Base-by-base conservation (phyloP, 2,888 invertebrate genomes). In the Pyrochroa serraticornis region DNA sequence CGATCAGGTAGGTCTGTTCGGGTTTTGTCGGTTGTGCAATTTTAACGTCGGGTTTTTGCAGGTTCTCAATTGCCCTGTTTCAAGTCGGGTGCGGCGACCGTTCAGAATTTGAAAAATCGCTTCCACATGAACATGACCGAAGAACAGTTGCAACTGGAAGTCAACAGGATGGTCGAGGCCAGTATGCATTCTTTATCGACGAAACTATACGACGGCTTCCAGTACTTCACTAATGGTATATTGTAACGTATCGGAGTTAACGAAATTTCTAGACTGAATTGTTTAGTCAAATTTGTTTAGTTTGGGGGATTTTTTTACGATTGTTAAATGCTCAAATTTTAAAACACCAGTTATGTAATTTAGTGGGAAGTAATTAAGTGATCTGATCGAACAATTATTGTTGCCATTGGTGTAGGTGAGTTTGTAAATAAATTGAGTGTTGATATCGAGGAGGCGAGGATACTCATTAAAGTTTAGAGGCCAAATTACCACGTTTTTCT, bases 151-250 rank as follows among this genome's bases (percentile, higher is more conserved):
- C 92, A 93, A 73, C 85, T 91, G 58, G 87, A 95, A 65, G 94
- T 99, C 1, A 96, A 98, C 75, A 87, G 90, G 56, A 88, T 99
- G 79, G 98, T 99, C 35, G 92, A 95, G 71, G 92, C 93, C 75
- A 96, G 96, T 69, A 88, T 97, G 37, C 91, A 96, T 81, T 98
- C 98, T 50, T 86, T 97, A 66, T 98, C 98, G 64, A 99, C 99
- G 7, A 90, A 96, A 73, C 88, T 99, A 60, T 99, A 99, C 83
- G 99, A 99, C 83, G 94, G 96, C 78, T 99, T 96, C 83, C 99
- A 99, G 84, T 99, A 98, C 84, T 90, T 96, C 76, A 97, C 97
- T 74, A 98, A 98, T 82, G 97, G 97, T 65, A 98, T 98, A 75
- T 85, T 91, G 71, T 91, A 85, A 75, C 63, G 8, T 9, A 55